A percentile compares a stretch with the other conserved stretches of the same genome.
phyloP scores from a whole-genome alignment of 2,113 vertebrate species.

The Paedocypris sp. region DNA sequence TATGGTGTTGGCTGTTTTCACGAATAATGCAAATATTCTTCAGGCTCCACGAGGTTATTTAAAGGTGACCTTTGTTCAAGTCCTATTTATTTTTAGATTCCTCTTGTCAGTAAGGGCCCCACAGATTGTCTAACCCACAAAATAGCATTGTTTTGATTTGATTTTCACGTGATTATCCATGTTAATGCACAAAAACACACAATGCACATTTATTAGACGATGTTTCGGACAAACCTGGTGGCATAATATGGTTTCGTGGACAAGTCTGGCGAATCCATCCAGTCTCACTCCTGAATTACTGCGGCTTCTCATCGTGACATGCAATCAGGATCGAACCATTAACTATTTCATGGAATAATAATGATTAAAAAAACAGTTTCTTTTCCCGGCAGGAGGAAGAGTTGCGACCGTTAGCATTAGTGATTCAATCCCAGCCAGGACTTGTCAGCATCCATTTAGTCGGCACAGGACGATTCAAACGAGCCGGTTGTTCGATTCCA shows the following conservation, averaged over 20 bases:
- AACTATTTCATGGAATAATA: no score
- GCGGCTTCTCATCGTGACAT: conserved; percentile 77
- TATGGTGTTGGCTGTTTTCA: no score
- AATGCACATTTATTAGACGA: background rate
- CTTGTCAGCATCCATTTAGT: background rate
- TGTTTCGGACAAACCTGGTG: conserved; percentile 70
- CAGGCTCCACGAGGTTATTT: conserved; percentile 26
- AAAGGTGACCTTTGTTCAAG: conserved; percentile 52
- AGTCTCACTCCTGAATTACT: conserved; percentile 92
- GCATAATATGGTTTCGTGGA: conserved; percentile 86
- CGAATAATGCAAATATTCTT: conserved; percentile 44
- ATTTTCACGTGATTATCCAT: background rate
- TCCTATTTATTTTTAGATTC: conserved; percentile 44
- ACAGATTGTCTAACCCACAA: background rate
- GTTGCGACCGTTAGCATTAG: background rate
- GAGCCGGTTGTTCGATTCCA: background rate
- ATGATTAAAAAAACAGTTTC: background rate
- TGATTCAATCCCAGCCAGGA: background rate
- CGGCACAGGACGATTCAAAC: background rate
- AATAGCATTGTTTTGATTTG: background rate
- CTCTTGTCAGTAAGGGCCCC: background rate
- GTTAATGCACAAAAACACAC: background rate
- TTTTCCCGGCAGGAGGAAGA: background rate
- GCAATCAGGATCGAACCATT: background rate
- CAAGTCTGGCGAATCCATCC: conserved; percentile 81